Base-by-base conservation (phyloP, 2,113 vertebrate species). In the Ahaetulla prasina region DNA sequence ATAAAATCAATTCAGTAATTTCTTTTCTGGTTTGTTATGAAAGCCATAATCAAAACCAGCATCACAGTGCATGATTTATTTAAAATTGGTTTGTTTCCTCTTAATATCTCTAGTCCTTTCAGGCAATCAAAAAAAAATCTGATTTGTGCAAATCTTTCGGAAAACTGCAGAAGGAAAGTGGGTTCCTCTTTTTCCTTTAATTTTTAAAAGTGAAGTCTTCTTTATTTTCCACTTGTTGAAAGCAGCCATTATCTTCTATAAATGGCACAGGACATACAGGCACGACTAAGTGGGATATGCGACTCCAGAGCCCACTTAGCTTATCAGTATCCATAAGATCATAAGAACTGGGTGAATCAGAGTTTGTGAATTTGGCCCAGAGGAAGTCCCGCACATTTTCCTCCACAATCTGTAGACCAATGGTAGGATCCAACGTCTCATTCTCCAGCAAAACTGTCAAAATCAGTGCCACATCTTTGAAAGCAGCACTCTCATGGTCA, bases 401-500 rank as follows among this genome's bases (percentile, higher is more conserved):
- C 94, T 99, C 99, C 9, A 98, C 97, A 3, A 93, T 92, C 18
- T 74, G 97, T 23, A 98, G 96, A 94, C 94, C 87, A 2, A 98
- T 92, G 0, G 93, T 91, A 0, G 95, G 85, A 0, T 97, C 96
- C 27, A 99, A 95, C 0, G 92, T 94, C 0, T 98, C 96, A 53
- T 98, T 97, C 2, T 97, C 98, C 86, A 99, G 97, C 52, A 99
- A 97, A 0, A 99, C 98, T 0, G 99, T 99, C 93, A 99, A 98
- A 86, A 99, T 96, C 60, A 99, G 96, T 8, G 98, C 98, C 35
- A 98, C 98, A 0, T 98, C 97, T 95, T 99, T 99, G 91, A 98
- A 99, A 20, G 98, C 98, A 0, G 99, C 99, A 0, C 98, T 99
- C 96, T 99, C 98, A 0, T 99, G 99, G 95, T 99, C 99, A 0